These are phyloP conservation scores for Lasiurus cinereus DNA, from an alignment of 2,113 vertebrate genomes.

Conservation along the genomic window DNA sequence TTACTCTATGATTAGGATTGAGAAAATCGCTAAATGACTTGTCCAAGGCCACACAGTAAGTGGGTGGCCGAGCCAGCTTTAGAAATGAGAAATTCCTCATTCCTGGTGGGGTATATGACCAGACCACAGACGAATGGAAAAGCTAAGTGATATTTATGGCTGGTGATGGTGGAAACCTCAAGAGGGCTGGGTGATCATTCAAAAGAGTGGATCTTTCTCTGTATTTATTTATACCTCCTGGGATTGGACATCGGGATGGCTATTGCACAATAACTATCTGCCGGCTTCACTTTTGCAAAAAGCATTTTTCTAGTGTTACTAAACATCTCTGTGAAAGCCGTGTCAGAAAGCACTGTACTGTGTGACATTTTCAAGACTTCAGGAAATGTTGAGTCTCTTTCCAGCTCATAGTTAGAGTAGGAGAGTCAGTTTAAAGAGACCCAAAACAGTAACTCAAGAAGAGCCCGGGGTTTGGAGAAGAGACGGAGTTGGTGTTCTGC, in stretches of 20 bases:
- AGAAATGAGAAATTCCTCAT: slow-evolving; percentile 61
- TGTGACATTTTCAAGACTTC: not conserved
- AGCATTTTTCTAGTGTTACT: not conserved
- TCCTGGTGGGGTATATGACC: slow-evolving; percentile 3
- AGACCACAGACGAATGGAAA: slow-evolving; percentile 58
- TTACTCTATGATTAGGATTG: slow-evolving; percentile 26
- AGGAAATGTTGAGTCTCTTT: slow-evolving; percentile 52
- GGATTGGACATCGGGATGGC: not conserved
- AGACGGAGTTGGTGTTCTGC: not conserved
- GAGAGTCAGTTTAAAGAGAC: not conserved
- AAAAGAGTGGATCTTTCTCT: slow-evolving; percentile 5
- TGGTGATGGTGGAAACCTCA: slow-evolving; percentile 62
- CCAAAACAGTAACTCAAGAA: not conserved
- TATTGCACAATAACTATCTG: not conserved
- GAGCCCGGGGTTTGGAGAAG: not conserved
- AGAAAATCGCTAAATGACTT: slow-evolving; percentile 65
- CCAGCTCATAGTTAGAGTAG: not conserved
- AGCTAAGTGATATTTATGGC: slow-evolving; percentile 60
- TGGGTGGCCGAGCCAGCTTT: slow-evolving; percentile 62
- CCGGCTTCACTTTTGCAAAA: slow-evolving; percentile 28
- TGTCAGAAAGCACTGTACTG: not conserved
- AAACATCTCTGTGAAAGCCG: not conserved
- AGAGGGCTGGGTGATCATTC: slow-evolving; percentile 14
- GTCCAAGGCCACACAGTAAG: slow-evolving; percentile 59
- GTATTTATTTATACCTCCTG: slow-evolving; percentile 38